phyloP scores from a whole-genome alignment of 2,797 vertebrate genomes.

The Tadarida brasiliensis region DNA sequence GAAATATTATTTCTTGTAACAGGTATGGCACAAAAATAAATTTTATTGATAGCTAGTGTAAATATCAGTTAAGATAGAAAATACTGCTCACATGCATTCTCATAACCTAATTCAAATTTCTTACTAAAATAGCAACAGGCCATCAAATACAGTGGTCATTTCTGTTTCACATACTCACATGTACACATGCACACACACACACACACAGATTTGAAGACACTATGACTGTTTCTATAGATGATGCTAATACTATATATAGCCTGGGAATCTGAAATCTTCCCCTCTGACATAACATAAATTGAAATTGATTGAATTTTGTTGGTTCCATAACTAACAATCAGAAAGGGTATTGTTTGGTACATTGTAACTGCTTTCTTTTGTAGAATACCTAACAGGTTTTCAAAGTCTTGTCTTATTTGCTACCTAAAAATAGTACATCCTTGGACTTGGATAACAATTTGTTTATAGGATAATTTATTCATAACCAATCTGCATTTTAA shows the following conservation, averaged over 20 bases:
- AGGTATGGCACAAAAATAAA: conserved; percentile 71
- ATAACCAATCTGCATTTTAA: background rate
- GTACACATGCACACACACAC: background rate
- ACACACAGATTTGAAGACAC: background rate
- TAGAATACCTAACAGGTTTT: background rate
- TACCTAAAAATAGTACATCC: background rate
- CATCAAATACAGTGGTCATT: background rate
- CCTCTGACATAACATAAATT: background rate
- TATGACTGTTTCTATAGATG: background rate
- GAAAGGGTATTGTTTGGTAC: background rate
- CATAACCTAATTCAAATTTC: background rate
- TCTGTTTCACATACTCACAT: background rate
- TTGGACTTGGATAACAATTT: background rate
- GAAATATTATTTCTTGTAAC: conserved; percentile 78
- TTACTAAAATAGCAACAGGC: background rate
- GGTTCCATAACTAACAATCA: background rate
- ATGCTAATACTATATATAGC: background rate
- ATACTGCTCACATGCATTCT: background rate
- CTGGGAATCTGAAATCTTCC: background rate
- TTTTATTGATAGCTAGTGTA: conserved; percentile 64
- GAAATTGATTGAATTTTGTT: background rate
- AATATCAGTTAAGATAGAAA: conserved; percentile 28
- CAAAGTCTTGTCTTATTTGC: background rate
- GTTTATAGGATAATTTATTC: background rate
- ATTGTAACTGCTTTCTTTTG: background rate